These are phyloP conservation scores for Macrochelys suwanniensis DNA, from an alignment of 2,797 vertebrate genomes.

Conservation along the genomic window DNA sequence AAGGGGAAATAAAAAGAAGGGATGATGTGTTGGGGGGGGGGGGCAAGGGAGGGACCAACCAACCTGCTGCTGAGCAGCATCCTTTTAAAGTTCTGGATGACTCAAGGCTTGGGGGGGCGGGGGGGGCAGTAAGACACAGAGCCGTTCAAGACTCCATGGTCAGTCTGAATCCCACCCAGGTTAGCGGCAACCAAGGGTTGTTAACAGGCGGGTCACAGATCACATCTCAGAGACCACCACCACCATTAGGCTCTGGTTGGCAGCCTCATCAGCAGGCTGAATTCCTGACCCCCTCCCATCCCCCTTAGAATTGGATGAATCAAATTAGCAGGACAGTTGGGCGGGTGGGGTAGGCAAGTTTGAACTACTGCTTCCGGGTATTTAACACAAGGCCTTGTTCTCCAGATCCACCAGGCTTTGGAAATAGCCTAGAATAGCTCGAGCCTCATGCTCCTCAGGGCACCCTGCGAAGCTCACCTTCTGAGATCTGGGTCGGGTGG, in stretches of 20 bases:
- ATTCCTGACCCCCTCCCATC: no score
- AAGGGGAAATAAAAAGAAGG: accelerated
- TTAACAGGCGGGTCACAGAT: conserved; percentile 29
- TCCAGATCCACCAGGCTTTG: neutral
- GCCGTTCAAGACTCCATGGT: neutral
- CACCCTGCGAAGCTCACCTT: neutral
- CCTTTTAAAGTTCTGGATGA: accelerated
- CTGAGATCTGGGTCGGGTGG: neutral
- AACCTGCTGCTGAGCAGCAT: accelerated
- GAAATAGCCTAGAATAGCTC: neutral
- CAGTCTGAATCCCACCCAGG: conserved; percentile 45
- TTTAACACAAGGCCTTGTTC: neutral
- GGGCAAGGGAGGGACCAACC: neutral
- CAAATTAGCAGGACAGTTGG: no score
- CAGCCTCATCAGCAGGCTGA: no score
- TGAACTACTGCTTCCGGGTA: neutral
- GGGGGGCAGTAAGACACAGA: accelerated
- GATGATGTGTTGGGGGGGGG: no score
- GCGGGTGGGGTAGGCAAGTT: no score
- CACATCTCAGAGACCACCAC: conserved; percentile 38
- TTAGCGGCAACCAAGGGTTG: conserved; percentile 51
- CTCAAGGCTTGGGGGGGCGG: accelerated
- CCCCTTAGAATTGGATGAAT: no score
- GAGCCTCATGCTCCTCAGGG: no score
- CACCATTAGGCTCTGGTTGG: accelerated